Base-by-base conservation (phyloP, 2,888 invertebrate species). In the Phania funesta region DNA sequence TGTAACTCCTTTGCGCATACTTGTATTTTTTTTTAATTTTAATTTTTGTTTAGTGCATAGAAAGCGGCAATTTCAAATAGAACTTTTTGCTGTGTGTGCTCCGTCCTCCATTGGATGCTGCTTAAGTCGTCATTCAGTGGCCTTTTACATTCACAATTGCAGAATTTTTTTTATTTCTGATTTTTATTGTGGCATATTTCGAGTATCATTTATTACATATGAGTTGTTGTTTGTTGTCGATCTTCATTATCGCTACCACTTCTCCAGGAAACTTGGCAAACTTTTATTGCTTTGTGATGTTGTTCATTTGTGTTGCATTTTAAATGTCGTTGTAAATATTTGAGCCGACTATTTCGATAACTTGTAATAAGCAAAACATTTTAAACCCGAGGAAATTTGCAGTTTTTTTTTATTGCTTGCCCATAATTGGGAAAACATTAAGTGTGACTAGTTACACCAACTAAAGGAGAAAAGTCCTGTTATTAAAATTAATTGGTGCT, bases 11-110 rank as follows among this genome's bases (percentile, higher is more conserved):
- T 62, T 62, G 24, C 1, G 46, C 5, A 75, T 64, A 70, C 64
- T 68, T 50, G 29, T 60, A 24, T 60, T 56, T 56, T 46, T 1
- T 46, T 29, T 46, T 56, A 35, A 2, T 46, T 29, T 29, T 18
- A 18, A 26, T 38, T 50, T 62, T 65, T 50, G 32, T 62, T 58
- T 26, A 74, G n/a, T 62, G 67, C 50, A 71, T 70, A 78, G 64
- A 82, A 82, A 75, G 82, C 82, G 82, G 82, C 65, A 38, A 71
- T 54, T 70, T 82, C 78, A 82, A 82, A 82, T 11, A 29, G n/a
- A 64, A 7, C 5, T 74, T 65, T 60, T n/a, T 48, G 50, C 64
- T 24, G 32, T 29, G 22, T 22, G 22, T 22, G n/a, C n/a, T n/a
- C n/a, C n/a, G n/a, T n/a, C n/a, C n/a, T n/a, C 50, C 52, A 3